Evolutionary conservation across 2,888 invertebrate species (phyloP), one percentile per base, ranked within the genome.

Genomic region (Diarsia brunnea): DNA sequence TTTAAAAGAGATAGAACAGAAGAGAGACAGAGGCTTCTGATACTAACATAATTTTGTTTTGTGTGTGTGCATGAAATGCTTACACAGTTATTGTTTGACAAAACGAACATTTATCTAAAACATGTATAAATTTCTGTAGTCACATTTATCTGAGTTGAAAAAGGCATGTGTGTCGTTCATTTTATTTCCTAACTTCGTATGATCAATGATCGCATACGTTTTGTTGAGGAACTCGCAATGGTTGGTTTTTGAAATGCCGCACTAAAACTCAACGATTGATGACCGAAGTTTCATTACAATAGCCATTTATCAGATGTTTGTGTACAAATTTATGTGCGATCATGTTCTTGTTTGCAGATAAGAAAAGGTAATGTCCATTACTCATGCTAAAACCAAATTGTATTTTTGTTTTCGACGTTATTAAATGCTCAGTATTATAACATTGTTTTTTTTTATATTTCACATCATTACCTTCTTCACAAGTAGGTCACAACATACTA

Each of bases 231-330:
- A 76, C 69, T 80, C 73, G 73, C 87, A 87, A 88, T 88, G 82
- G 88, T 84, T 85, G 81, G 84, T 87, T 89, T 90, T 88, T 87
- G 79, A 87, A 88, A 87, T 73, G 76, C 73, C 73, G 55, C 78
- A 69, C 71, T 77, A 60, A 84, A 88, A 85, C 77, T 84, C 81
- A 75, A 83, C 84, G 79, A 88, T 86, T 87, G 88, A 89, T 86
- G 85, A 77, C 74, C 61, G 64, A 88, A 89, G 84, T 90, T 88
- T 68, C 79, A 87, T 85, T 84, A 77, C 45, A 73, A 75, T 68
- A 64, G 64, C 73, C 68, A 79, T 86, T 69, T 84, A 82, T 84
- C 67, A 82, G 67, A 76, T 65, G 58, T 60, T 73, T 49, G 38
- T 69, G 65, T 78, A 66, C 61, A 73, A 73, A 78, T 78, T 58